Percentiles rank a stretch among this genome's conserved stretches.
phyloP scores from a whole-genome alignment of 2,888 invertebrate genomes.

The Scaptomyza tumidula region DNA sequence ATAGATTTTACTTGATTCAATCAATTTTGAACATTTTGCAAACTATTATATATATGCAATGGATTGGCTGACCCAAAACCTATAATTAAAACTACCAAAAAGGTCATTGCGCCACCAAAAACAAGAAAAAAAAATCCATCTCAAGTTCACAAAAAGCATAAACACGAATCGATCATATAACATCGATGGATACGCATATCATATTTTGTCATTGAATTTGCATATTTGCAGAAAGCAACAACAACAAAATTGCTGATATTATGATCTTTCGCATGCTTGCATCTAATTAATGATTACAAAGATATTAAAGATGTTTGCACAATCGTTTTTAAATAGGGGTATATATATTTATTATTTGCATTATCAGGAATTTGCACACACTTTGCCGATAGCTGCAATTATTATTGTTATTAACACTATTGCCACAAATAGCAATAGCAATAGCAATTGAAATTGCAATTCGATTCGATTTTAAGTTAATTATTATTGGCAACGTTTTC shows the following conservation, averaged over 20 bases:
- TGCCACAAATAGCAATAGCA: constrained; percentile 53
- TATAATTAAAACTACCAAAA: constrained; percentile 49
- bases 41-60: not conserved
- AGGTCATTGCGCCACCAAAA: constrained; percentile 68
- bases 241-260: not conserved
- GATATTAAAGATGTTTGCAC: constrained; percentile 34
- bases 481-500: not conserved
- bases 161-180: constrained; percentile 12
- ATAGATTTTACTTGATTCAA: constrained; percentile 7
- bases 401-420: constrained; percentile 60
- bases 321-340: constrained; percentile 19
- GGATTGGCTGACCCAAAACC: constrained; percentile 36
- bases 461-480: constrained; percentile 35
- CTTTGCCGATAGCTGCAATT: constrained; percentile 39
- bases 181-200: constrained; percentile 23
- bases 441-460: constrained; percentile 44
- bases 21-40: constrained; percentile 7
- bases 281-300: constrained; percentile 29
- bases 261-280: constrained; percentile 31
- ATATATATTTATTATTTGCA: constrained; percentile 13
- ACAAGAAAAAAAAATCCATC: constrained; percentile 1
- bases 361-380: constrained; percentile 56
- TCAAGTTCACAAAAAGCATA: constrained; percentile 29
- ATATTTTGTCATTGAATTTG: constrained; percentile 33
- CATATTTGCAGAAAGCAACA: constrained; percentile 37